phyloP scores from a whole-genome alignment of 2,113 vertebrate species.

The Tachysurus vachellii region DNA sequence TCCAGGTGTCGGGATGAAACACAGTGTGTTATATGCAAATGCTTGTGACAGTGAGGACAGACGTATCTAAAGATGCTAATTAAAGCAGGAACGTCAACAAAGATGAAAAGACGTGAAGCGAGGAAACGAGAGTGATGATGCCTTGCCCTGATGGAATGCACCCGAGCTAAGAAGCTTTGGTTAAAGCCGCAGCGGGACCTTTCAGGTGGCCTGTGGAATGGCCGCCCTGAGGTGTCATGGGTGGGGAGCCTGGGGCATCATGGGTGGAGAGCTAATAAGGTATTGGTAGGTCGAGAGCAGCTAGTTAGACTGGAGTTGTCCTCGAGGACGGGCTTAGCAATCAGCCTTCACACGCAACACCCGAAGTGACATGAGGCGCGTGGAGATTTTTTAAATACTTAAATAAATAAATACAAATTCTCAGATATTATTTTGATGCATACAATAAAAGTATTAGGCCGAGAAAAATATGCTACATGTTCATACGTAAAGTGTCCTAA shows the following conservation, averaged over 20 bases:
- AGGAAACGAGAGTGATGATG: not conserved
- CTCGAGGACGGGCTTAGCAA: conserved; percentile 39
- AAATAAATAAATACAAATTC: not conserved
- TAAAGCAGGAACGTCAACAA: conserved; percentile 18
- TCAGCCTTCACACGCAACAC: conserved; percentile 33
- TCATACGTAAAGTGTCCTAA: not conserved
- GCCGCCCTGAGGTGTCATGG: conserved; percentile 25
- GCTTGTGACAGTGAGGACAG: not conserved
- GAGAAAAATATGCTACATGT: not conserved
- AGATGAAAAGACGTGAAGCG: not conserved
- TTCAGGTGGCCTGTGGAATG: conserved; percentile 41
- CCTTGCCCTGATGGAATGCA: conserved; percentile 30
- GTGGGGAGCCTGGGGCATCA: conserved; percentile 4
- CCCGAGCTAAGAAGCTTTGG: conserved; percentile 27
- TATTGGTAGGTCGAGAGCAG: conserved; percentile 27
- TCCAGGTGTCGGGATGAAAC: not conserved
- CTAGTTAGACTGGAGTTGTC: conserved; percentile 49
- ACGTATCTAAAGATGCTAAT: not conserved
- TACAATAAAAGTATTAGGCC: not conserved
- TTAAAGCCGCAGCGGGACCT: conserved; percentile 1
- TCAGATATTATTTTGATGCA: not conserved
- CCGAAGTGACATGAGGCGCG: not conserved
- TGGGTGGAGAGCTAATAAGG: conserved; percentile 35
- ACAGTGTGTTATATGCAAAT: not conserved
- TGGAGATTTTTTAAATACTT: not conserved